Conservation (phyloP, 2,888 invertebrate genomes). For the Lissonota sp. region DNA sequence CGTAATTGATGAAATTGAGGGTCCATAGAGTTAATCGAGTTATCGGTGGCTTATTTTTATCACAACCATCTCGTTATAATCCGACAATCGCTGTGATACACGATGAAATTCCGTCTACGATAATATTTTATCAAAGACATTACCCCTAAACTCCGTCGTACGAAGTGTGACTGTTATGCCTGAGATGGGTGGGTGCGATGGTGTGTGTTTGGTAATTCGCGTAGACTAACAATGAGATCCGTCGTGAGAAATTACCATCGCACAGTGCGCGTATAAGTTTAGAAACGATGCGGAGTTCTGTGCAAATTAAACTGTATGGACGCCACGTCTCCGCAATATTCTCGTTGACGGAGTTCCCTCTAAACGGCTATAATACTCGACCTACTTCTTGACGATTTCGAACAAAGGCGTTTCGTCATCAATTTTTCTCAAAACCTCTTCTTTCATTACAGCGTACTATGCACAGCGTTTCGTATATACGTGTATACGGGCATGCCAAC, state of each 20-base stretch:
- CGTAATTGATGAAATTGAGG: too few species aligned
- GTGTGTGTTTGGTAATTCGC: not conserved
- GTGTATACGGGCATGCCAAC: not conserved
- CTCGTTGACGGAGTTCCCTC: not conserved
- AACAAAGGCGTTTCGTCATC: not conserved
- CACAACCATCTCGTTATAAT: not conserved
- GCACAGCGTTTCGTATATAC: not conserved
- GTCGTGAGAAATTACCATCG: constrained; percentile 8
- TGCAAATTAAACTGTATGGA: not conserved
- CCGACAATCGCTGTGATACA: not conserved
- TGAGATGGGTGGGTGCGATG: not conserved
- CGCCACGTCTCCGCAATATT: not conserved
- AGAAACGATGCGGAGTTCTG: not conserved
- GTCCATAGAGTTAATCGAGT: not conserved
- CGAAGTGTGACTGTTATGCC: not conserved
- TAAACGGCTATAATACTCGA: not conserved
- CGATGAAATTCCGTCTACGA: constrained; percentile 2
- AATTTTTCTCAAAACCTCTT: not conserved
- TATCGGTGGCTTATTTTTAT: not conserved
- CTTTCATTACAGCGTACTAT: not conserved
- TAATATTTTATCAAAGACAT: constrained; percentile 15
- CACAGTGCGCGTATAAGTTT: not conserved
- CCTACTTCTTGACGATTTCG: not conserved
- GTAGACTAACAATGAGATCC: not conserved
- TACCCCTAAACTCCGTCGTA: not conserved